These are phyloP conservation scores for Plagodis dolabraria DNA, from an alignment of 2,888 invertebrate genomes.

Conservation along the genomic window DNA sequence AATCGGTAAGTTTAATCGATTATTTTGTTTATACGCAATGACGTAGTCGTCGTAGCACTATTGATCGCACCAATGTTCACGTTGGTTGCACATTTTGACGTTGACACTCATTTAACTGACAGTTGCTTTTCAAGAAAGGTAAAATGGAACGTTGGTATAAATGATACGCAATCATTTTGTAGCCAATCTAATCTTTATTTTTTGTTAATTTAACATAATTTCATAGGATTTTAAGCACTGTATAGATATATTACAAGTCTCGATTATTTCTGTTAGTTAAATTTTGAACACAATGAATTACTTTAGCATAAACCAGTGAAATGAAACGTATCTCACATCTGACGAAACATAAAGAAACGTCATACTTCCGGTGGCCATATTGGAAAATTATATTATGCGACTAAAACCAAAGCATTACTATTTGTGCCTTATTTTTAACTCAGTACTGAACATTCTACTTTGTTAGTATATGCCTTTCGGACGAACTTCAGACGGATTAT, in stretches of 20 bases:
- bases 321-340: conserved; percentile 25
- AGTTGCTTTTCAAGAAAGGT: conserved; percentile 27
- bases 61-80: conserved; percentile 55
- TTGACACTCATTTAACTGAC: conserved; percentile 9
- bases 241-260: not conserved
- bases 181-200: too few relatives aligned
- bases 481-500: conserved; percentile 50
- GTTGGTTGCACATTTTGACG: conserved; percentile 32
- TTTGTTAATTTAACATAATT: not conserved
- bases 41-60: conserved; percentile 48
- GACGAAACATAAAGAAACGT: conserved; percentile 48
- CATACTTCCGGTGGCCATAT: conserved; percentile 75
- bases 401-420: conserved; percentile 53
- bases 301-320: not conserved
- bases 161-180: too few relatives aligned
- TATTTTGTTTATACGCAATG: conserved; percentile 52
- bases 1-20: conserved; percentile 84
- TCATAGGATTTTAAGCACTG: not conserved
- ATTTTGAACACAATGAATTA: too few relatives aligned
- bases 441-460: conserved; percentile 45
- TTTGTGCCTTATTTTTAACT: conserved; percentile 45
- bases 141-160: conserved; percentile 45
- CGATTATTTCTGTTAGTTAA: not conserved
- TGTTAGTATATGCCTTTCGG: conserved; percentile 40
- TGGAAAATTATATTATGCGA: conserved; percentile 60